Percentiles rank a stretch among this genome's conserved stretches.
These are phyloP conservation scores for Clepsis dumicolana DNA, from an alignment of 2,888 invertebrate species.

Conservation along the genomic window DNA sequence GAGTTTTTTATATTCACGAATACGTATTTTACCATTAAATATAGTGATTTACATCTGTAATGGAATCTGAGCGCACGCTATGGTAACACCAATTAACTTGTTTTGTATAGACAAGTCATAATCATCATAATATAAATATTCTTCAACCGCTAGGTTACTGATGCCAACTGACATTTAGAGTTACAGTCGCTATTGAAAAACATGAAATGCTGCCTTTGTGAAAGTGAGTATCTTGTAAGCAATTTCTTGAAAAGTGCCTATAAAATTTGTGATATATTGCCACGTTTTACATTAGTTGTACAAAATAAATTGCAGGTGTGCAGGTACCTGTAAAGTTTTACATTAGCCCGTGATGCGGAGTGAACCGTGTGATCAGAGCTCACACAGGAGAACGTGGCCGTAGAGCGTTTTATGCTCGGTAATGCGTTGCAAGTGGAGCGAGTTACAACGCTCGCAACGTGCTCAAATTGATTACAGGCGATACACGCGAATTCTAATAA, in stretches of 20 bases:
- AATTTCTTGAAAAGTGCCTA: slow-evolving; percentile 36
- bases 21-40: background rate
- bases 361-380: slow-evolving; percentile 66
- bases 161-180: background rate
- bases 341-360: slow-evolving; percentile 57
- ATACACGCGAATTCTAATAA: slow-evolving; percentile 84
- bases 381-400: slow-evolving; percentile 61
- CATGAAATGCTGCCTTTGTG: slow-evolving; percentile 4
- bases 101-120: background rate
- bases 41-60: background rate
- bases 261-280: slow-evolving; percentile 64
- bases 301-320: slow-evolving; percentile 59
- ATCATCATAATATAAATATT: background rate
- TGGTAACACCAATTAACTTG: background rate
- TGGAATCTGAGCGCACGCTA: background rate
- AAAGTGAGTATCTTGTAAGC: slow-evolving; percentile 9
- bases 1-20: background rate
- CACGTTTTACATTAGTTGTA: slow-evolving; percentile 59
- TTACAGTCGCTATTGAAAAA: slow-evolving; percentile 11
- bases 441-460: slow-evolving; percentile 67
- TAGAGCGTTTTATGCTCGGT: slow-evolving; percentile 67
- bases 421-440: slow-evolving; percentile 75
- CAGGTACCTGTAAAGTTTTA: slow-evolving; percentile 61
- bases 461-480: slow-evolving; percentile 80
- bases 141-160: background rate